Evolutionary conservation across 2,113 vertebrate genomes (phyloP).

Genomic region (Sialia sialis): DNA sequence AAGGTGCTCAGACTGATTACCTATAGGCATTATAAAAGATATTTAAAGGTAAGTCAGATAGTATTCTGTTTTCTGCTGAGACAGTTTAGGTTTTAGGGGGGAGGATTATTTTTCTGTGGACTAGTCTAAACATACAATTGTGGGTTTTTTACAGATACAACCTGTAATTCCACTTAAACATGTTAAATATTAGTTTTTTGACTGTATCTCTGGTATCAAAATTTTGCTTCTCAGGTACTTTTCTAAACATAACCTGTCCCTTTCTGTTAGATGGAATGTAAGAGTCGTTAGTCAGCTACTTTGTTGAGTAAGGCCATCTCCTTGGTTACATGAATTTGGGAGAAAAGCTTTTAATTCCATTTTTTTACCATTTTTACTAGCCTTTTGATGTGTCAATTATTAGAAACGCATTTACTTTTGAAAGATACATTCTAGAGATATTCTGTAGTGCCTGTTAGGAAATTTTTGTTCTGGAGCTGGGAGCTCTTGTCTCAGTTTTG

Average conservation of each 20-base stretch:
- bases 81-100: neutral
- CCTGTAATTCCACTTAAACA: neutral
- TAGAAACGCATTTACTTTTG: neutral
- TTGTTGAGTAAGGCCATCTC: neutral
- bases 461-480: neutral
- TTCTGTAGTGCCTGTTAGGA: neutral
- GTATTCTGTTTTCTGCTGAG: neutral
- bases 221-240: neutral
- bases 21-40: neutral
- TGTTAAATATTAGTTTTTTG: neutral
- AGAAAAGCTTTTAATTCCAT: neutral
- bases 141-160: neutral
- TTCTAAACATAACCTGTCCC: neutral
- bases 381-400: neutral
- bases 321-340: neutral
- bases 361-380: neutral
- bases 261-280: neutral
- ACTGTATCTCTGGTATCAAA: neutral
- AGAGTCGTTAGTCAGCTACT: neutral
- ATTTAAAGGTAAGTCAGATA: neutral
- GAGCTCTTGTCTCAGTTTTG: neutral
- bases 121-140: neutral
- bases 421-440: neutral
- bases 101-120: neutral
- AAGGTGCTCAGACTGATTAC: neutral